A percentile compares a stretch with the other conserved stretches of the same genome.
phyloP scores from a whole-genome alignment of 2,888 invertebrate genomes.

The Hirudinaria manillensis region DNA sequence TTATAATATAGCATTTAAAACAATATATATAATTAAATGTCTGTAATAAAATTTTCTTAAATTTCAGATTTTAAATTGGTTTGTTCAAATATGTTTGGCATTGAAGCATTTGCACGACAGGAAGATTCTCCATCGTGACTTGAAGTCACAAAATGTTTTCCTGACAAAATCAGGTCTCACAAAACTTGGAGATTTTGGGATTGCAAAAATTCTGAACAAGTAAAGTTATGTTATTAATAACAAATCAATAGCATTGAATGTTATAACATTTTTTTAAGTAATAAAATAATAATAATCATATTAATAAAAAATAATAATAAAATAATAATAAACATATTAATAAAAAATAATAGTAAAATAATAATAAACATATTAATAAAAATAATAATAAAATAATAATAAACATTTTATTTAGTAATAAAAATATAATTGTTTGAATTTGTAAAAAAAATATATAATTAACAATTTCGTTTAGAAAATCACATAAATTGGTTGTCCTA shows the following conservation, averaged over 20 bases:
- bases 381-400: not conserved
- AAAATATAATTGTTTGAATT: too few species aligned
- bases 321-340: too few species aligned
- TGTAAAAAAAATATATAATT: too few species aligned
- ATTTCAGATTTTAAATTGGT: slow-evolving; percentile 54
- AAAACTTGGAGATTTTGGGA: slow-evolving; percentile 59
- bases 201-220: slow-evolving; percentile 56
- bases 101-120: slow-evolving; percentile 58
- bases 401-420: too few species aligned
- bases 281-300: too few species aligned
- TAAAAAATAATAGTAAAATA: not conserved
- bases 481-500: too few species aligned
- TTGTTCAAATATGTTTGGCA: slow-evolving; percentile 57
- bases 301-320: too few species aligned
- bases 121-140: slow-evolving; percentile 58
- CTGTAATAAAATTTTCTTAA: too few species aligned
- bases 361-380: not conserved
- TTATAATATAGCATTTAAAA: not conserved
- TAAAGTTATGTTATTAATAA: slow-evolving; percentile 35
- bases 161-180: slow-evolving; percentile 53
- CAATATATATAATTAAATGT: not conserved
- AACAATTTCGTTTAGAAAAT: too few species aligned
- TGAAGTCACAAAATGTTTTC: slow-evolving; percentile 59
- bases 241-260: too few species aligned
- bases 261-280: too few species aligned